Base-by-base conservation (phyloP, 2,113 vertebrate species). In the Otocyon megalotis region DNA sequence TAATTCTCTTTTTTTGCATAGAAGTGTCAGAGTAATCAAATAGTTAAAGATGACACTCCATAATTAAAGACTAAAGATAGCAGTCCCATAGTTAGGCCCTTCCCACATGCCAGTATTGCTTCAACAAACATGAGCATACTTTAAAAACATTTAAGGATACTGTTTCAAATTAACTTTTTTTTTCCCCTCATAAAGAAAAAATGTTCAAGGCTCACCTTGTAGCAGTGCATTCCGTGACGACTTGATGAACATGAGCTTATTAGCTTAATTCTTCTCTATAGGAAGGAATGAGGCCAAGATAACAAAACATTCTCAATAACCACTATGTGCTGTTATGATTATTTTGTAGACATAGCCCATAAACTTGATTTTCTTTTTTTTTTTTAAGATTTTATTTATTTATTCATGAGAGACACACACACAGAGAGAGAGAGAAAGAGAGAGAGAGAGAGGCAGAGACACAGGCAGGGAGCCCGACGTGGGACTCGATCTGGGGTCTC, bases 1-100 rank as follows among this genome's bases (percentile, higher is more conserved):
- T 48, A 82, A 30, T 79, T 93, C 20, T 95, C 50, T 90, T 93
- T 96, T 93, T 93, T 77, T 83, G 85, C 9, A 86, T 86, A 30
- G 22, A 92, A 86, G 26, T 63, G 43, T 92, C 26, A 63, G 8
- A 30, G 8, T n/a, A 65, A 90, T 67, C 20, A 35, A 92, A 63
- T 24, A 85, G 62, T 89, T 95, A 81, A 88, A 50, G 30, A 81
- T 43, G 90, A 54, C 35, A 72, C 13, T 91, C 35, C 50, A 58
- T 32, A 85, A 81, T 56, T 96, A 93, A 85, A 93, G 48, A 71
- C 30, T 79, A 58, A 93, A 91, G 63, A 77, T 65, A 79, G 50
- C 4, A 84, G 16, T 69, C 48, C 28, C 56, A 7, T 17, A 84
- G 56, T 86, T 62, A 58, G n/a, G 30, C 58, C 50, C 53, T 71